Base-by-base conservation (phyloP, 2,113 vertebrate species). In the Ivindomyrus marchei region DNA sequence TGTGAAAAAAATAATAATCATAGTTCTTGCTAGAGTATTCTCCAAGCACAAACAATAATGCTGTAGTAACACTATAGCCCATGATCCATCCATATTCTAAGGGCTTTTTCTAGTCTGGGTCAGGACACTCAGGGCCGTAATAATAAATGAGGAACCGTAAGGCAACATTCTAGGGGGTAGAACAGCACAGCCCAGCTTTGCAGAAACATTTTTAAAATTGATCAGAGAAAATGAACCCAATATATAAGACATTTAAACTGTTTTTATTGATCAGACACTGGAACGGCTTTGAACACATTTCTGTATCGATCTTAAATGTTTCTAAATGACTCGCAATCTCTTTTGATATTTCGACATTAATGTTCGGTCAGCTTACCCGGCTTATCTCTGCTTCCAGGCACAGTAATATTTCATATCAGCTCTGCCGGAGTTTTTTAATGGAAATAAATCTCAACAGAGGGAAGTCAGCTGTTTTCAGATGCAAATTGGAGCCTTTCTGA, bases 331-430 rank as follows among this genome's bases (percentile, higher is more conserved):
- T 80, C 15, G 36, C 15, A 42, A 42, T 80, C 31, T 80, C 74
- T 36, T 80, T 80, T 80, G 74, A 80, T 80, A 80, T 80, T 80
- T 80, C 15, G 15, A 80, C 74, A 80, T 85, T 85, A 85, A n/a
- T 85, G 83, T 85, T 85, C 8, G 19, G 45, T 46, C 83, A 85
- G 42, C 19, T 19, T 39, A 47, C 9, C 45, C 45, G 0, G 83
- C 42, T 85, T 24, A 46, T 24, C 83, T n/a, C 42, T 47, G 83
- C 42, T 47, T 47, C 9, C 83, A 19, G 39, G 45, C 42, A 9
- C 83, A n/a, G 83, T 21, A 85, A 42, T 42, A 85, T n/a, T 42
- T 24, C n/a, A 87, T 53, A 87, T 53, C 50, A 19, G 9, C 15
- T 36, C 56, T 87, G 27, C 50, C 49, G 2, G 36, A 87, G 49